These are phyloP conservation scores for Esox lucius DNA, from an alignment of 2,797 vertebrate genomes.

Conservation along the genomic window DNA sequence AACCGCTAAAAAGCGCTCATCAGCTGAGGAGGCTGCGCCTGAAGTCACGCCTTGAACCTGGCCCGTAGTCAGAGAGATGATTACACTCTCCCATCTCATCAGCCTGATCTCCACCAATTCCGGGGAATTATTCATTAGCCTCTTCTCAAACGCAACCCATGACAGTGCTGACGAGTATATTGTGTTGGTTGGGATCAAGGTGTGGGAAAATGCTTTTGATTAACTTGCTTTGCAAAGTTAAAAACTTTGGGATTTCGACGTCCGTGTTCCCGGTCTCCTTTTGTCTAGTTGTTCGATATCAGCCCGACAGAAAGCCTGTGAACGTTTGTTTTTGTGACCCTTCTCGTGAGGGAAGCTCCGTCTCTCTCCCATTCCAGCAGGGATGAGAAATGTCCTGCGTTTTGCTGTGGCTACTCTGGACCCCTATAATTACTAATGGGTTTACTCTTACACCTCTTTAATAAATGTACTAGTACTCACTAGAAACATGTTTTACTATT, in stretches of 20 bases:
- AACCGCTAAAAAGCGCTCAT: conserved; percentile 48
- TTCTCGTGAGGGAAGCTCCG: conserved; percentile 1
- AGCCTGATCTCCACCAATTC: conserved; percentile 26
- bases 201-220: background rate
- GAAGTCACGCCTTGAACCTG: conserved; percentile 46
- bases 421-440: conserved; percentile 30
- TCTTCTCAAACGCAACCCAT: conserved; percentile 19
- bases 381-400: conserved; percentile 39
- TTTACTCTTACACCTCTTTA: conserved; percentile 48
- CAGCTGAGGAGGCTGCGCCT: conserved; percentile 33
- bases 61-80: conserved; percentile 35
- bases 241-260: background rate
- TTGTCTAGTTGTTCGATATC: background rate
- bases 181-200: background rate
- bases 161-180: conserved; percentile 6
- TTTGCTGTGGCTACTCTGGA: conserved; percentile 23
- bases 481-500: too few relatives aligned
- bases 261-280: background rate
- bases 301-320: conserved; percentile 14
- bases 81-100: conserved; percentile 41
- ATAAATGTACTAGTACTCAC: conserved; percentile 22
- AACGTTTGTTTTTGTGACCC: conserved; percentile 5
- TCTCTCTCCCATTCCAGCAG: conserved; percentile 20
- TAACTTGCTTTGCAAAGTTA: background rate
- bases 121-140: conserved; percentile 42